These are phyloP conservation scores for Pseudorhiza aurosa DNA, from an alignment of 30 jellyfish, hydroid and myxozoan genomes.

Conservation along the genomic window DNA sequence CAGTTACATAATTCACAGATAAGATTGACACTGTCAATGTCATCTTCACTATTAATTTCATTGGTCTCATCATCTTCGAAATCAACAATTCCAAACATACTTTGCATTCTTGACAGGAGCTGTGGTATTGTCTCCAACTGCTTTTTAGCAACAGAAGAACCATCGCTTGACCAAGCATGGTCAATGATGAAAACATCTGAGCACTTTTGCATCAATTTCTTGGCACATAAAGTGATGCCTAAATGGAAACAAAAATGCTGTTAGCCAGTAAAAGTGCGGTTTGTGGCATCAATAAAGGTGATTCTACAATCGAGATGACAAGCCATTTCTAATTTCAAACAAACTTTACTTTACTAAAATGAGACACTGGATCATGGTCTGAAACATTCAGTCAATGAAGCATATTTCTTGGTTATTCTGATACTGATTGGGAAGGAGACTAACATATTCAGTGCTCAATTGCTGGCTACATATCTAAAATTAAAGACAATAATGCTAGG, in stretches of 20 bases:
- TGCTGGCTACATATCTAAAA: no score
- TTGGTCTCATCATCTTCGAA: constrained; percentile 9
- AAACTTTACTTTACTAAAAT: no score
- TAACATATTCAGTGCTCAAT: no score
- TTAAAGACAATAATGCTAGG: no score
- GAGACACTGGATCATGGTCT: no score
- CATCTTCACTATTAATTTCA: neutral
- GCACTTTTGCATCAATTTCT: constrained; percentile 27
- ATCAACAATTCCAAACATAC: constrained; percentile 55
- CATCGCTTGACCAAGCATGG: constrained; percentile 94
- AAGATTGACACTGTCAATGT: constrained; percentile 12
- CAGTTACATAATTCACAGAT: constrained; percentile 32
- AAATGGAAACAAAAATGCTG: constrained; percentile 6
- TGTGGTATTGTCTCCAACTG: constrained; percentile 76
- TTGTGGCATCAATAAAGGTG: no score
- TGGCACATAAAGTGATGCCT: constrained; percentile 50
- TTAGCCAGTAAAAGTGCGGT: neutral
- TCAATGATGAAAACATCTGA: constrained; percentile 75
- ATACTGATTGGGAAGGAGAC: no score
- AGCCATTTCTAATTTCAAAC: no score
- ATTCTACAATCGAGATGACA: no score
- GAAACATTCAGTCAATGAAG: no score
- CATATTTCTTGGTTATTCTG: no score
- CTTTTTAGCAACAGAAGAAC: constrained; percentile 50
- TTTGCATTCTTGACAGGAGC: constrained; percentile 59